phyloP scores from a whole-genome alignment of 2,888 invertebrate species.

The Campaea margaritaria region DNA sequence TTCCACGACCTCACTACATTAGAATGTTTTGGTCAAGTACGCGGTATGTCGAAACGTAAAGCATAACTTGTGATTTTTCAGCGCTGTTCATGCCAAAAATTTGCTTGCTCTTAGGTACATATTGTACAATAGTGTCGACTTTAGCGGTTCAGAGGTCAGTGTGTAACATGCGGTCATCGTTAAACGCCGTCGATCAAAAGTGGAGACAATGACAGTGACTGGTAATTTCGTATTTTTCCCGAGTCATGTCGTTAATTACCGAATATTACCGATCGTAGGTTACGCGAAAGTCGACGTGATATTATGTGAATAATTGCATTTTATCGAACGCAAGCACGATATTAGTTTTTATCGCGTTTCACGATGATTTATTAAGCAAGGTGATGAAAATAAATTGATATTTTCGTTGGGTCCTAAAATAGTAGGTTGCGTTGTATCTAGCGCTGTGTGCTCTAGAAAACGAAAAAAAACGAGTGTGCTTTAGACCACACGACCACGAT shows the following conservation, averaged over 20 bases:
- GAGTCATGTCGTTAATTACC: slow-evolving; percentile 66
- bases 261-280: slow-evolving; percentile 52
- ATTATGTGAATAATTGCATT: slow-evolving; percentile 41
- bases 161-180: slow-evolving; percentile 47
- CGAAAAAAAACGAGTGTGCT: too few relatives aligned
- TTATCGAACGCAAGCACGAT: slow-evolving; percentile 35
- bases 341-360: slow-evolving; percentile 40
- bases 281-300: slow-evolving; percentile 33
- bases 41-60: too few relatives aligned
- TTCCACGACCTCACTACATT: too few relatives aligned
- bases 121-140: slow-evolving; percentile 1
- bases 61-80: background rate
- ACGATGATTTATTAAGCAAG: slow-evolving; percentile 33
- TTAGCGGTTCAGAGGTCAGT: slow-evolving; percentile 20
- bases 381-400: slow-evolving; percentile 23
- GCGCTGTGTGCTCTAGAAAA: too few relatives aligned
- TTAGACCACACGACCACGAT: too few relatives aligned
- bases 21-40: too few relatives aligned
- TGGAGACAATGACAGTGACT: slow-evolving; percentile 64
- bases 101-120: background rate
- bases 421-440: background rate
- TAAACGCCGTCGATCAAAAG: slow-evolving; percentile 44
- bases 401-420: background rate
- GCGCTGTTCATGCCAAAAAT: background rate
- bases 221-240: slow-evolving; percentile 53